A percentile compares a stretch with the other conserved stretches of the same genome.
Evolutionary conservation across 2,888 invertebrate species (phyloP).

Genomic region (Morpho deidamia): DNA sequence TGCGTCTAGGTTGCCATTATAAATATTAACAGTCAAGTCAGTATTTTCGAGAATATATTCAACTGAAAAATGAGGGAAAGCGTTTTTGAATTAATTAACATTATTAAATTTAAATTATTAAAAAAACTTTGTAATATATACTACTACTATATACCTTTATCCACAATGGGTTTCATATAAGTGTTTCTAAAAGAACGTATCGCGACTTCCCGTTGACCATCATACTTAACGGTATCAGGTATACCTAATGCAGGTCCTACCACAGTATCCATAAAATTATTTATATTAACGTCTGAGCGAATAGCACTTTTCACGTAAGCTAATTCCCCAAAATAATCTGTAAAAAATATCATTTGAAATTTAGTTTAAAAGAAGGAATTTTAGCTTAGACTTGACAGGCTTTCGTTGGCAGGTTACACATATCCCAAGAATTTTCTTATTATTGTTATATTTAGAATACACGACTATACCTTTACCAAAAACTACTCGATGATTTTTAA

Average conservation of each 20-base stretch:
- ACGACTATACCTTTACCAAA: no score
- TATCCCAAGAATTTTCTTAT: no score
- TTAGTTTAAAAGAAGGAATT: no score
- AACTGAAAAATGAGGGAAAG: constrained; percentile 71
- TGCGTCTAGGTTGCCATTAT: constrained; percentile 89
- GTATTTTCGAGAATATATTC: constrained; percentile 82
- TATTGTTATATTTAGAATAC: no score
- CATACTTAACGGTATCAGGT: constrained; percentile 78
- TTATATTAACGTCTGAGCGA: constrained; percentile 35
- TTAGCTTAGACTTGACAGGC: no score
- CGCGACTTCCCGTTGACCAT: constrained; percentile 75
- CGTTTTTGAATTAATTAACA: not conserved
- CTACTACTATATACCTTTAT: constrained; percentile 71
- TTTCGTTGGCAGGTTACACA: no score
- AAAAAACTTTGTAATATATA: not conserved
- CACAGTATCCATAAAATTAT: constrained; percentile 83
- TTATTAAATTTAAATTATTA: not conserved
- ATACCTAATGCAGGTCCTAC: constrained; percentile 82
- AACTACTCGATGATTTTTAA: no score
- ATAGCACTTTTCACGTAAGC: constrained; percentile 36
- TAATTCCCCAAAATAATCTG: constrained; percentile 46
- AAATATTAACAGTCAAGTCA: constrained; percentile 80
- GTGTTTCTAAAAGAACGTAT: constrained; percentile 74
- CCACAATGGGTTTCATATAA: constrained; percentile 85
- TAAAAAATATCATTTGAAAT: constrained; percentile 16